Evolutionary conservation across 2,888 invertebrate genomes (phyloP).

Genomic region (Ceramica pisi): DNA sequence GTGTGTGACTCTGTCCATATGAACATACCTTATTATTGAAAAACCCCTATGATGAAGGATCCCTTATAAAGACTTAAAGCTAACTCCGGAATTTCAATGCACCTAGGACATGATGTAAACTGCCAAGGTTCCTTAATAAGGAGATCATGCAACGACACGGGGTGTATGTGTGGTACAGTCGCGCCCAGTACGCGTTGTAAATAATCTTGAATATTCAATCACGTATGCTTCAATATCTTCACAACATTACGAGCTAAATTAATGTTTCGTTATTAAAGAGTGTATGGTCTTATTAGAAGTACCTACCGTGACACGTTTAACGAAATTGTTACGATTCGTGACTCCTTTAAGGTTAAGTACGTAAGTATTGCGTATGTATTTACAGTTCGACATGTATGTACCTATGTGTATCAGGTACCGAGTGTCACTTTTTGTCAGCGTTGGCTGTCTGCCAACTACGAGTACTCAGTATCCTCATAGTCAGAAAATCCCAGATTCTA

Average conservation of each 20-base stretch:
- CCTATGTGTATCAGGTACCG: slow-evolving; percentile 37
- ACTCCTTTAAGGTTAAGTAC: slow-evolving; percentile 6
- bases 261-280: slow-evolving; percentile 45
- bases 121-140: slow-evolving; percentile 59
- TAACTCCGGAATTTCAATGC: not conserved
- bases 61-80: not conserved
- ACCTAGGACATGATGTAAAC: slow-evolving; percentile 22
- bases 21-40: not conserved
- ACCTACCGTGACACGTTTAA: slow-evolving; percentile 44
- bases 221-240: slow-evolving; percentile 44
- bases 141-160: slow-evolving; percentile 53
- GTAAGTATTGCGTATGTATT: slow-evolving; percentile 8
- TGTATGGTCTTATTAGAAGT: slow-evolving; percentile 37
- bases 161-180: slow-evolving; percentile 50
- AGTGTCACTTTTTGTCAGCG: slow-evolving; percentile 34
- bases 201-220: slow-evolving; percentile 51
- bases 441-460: too few species aligned
- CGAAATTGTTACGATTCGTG: slow-evolving; percentile 37
- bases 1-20: not conserved
- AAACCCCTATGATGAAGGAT: not conserved
- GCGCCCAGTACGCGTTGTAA: slow-evolving; percentile 34
- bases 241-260: slow-evolving; percentile 41
- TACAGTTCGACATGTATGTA: slow-evolving; percentile 15
- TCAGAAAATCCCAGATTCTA: slow-evolving; percentile 44
- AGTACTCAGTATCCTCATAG: slow-evolving; percentile 23